Percentiles rank a stretch among this genome's conserved stretches.
Conservation (phyloP, 2,888 invertebrate genomes). For the Drosophila antonietae region DNA sequence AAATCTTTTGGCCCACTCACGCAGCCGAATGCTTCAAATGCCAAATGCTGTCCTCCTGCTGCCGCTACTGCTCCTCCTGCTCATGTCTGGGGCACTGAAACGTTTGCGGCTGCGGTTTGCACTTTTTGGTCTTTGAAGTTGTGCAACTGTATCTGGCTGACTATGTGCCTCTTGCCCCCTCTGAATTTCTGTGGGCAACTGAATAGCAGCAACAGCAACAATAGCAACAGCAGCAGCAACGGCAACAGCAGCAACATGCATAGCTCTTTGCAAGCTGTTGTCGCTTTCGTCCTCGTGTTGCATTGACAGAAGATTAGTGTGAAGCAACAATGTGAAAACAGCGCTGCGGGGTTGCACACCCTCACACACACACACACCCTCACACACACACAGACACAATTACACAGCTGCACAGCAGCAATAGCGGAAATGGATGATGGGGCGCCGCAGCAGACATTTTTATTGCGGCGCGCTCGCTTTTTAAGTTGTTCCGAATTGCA, state of each 20-base stretch:
- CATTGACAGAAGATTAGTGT: conserved; percentile 81
- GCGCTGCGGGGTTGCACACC: conserved; percentile 68
- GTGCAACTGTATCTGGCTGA: conserved; percentile 40
- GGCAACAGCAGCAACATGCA: conserved; percentile 18
- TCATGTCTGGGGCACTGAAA: conserved; percentile 56
- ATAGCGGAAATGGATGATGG: conserved; percentile 66
- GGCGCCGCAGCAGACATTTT: conserved; percentile 71
- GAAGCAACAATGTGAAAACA: conserved; percentile 82
- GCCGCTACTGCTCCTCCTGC: too few species aligned
- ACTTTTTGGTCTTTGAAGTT: conserved; percentile 80
- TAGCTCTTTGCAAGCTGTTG: conserved; percentile 75
- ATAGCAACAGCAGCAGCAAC: conserved; percentile 13
- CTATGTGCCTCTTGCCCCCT: conserved; percentile 19
- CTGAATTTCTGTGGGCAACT: conserved; percentile 21
- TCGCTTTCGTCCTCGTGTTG: conserved; percentile 78
- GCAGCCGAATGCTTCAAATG: conserved; percentile 53
- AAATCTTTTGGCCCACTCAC: conserved; percentile 65
- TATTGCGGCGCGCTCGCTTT: conserved; percentile 79
- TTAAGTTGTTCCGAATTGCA: conserved; percentile 82
- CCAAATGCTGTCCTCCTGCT: neutral
- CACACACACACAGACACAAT: conserved; percentile 10
- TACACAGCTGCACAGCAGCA: conserved; percentile 38
- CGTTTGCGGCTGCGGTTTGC: conserved; percentile 80
- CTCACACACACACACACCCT: conserved; percentile 12
- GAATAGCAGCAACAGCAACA: conserved; percentile 18